These are phyloP conservation scores for Epizoanthus scotinus DNA, from an alignment of 92 coral and sea anemone species.

Conservation along the genomic window DNA sequence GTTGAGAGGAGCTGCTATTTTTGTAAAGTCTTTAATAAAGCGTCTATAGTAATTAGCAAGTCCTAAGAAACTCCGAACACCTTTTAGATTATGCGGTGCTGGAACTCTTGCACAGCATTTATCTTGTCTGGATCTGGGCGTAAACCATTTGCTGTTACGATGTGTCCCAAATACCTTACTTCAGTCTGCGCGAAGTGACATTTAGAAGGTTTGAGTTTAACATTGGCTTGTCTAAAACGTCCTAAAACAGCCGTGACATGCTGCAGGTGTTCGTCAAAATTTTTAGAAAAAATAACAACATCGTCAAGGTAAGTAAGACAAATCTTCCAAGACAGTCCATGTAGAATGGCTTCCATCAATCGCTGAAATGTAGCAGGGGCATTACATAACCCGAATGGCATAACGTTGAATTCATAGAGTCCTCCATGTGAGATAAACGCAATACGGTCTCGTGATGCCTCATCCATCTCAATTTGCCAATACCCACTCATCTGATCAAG, in stretches of 20 bases:
- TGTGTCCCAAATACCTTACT: slow-evolving; percentile 6
- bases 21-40: slow-evolving; percentile 1
- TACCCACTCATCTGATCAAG: too few species aligned
- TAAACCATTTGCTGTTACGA: slow-evolving; percentile 20
- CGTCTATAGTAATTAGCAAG: slow-evolving; percentile 27
- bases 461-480: not conserved
- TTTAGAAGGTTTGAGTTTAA: slow-evolving; percentile 18
- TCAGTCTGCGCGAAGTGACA: slow-evolving; percentile 1
- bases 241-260: slow-evolving; percentile 3
- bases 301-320: slow-evolving; percentile 4
- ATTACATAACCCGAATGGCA: slow-evolving; percentile 19
- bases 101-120: too few species aligned
- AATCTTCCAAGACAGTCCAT: slow-evolving; percentile 1
- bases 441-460: too few species aligned
- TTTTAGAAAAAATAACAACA: not conserved
- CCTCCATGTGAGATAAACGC: too few species aligned
- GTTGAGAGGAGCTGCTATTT: slow-evolving; percentile 30
- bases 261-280: slow-evolving; percentile 20
- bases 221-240: not conserved
- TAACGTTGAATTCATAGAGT: not conserved
- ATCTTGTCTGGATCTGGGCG: not conserved
- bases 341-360: slow-evolving; percentile 23
- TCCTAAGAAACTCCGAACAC: slow-evolving; percentile 1
- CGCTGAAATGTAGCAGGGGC: slow-evolving; percentile 28
- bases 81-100: too few species aligned